These are phyloP conservation scores for Xenopus borealis DNA, from an alignment of 2,113 vertebrate genomes.

Conservation along the genomic window DNA sequence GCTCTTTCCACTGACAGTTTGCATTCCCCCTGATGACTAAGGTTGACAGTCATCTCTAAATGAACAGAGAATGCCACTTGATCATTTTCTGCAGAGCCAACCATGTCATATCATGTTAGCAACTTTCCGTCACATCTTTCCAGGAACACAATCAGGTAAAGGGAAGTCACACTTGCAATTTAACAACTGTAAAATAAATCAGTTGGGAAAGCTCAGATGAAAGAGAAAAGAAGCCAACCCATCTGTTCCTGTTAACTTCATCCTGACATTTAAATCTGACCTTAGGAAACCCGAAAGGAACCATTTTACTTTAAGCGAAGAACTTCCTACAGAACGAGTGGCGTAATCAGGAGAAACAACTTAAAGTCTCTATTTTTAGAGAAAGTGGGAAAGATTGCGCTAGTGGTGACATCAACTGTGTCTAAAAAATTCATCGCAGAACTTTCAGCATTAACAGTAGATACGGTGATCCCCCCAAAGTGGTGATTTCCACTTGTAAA, in stretches of 20 bases:
- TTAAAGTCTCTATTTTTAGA: too few species aligned
- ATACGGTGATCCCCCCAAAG: too few species aligned
- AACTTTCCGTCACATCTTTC: conserved; percentile 34
- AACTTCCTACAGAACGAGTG: too few species aligned
- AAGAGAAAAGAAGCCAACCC: conserved; percentile 8
- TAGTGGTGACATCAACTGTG: too few species aligned
- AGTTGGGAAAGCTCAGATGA: conserved; percentile 34
- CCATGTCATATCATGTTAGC: conserved; percentile 39
- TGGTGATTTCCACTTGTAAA: too few species aligned
- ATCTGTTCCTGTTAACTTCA: conserved; percentile 41
- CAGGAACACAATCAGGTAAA: conserved; percentile 39
- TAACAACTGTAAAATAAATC: conserved; percentile 45
- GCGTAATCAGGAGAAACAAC: too few species aligned
- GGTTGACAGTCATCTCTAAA: conserved; percentile 38
- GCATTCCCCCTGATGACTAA: conserved; percentile 23
- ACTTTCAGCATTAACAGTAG: too few species aligned
- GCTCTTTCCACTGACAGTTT: conserved; percentile 20
- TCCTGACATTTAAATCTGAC: conserved; percentile 34
- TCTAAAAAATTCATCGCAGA: too few species aligned
- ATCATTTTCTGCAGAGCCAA: conserved; percentile 38
- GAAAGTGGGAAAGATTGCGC: too few species aligned
- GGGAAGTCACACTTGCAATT: conserved; percentile 42
- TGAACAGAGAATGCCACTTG: conserved; percentile 36
- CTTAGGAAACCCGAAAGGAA: conserved; percentile 26
- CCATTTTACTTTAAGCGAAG: background rate